Evolutionary conservation across 2,888 invertebrate species (phyloP).

Genomic region (Galeopsomyia nigrocyanea): DNA sequence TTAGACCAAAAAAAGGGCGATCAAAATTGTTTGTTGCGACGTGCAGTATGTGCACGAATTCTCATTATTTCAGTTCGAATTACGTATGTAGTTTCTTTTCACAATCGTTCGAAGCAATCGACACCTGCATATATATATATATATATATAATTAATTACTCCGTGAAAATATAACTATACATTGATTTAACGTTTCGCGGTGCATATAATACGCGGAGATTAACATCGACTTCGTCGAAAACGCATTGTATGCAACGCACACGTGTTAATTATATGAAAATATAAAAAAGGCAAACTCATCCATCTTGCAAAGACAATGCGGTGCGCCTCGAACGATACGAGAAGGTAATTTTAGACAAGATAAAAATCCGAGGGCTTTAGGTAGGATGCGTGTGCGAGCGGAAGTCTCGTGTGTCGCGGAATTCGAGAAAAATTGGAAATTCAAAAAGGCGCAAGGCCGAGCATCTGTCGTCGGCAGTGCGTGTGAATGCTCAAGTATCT

Average conservation of each 20-base stretch:
- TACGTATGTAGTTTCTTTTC: no score
- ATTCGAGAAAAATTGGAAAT: slow-evolving; percentile 31
- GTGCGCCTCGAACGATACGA: no score
- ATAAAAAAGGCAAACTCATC: no score
- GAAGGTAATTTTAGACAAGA: slow-evolving; percentile 18
- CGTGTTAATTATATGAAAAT: background rate
- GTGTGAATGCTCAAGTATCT: slow-evolving; percentile 1
- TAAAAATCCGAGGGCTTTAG: slow-evolving; percentile 15
- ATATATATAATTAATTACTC: no score
- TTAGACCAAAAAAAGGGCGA: no score
- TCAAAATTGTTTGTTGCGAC: no score
- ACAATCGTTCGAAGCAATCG: no score
- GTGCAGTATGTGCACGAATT: no score
- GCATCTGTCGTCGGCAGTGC: slow-evolving; percentile 17
- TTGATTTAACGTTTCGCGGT: background rate
- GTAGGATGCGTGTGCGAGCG: background rate
- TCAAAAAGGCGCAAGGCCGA: slow-evolving; percentile 2
- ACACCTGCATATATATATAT: no score
- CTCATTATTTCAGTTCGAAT: no score
- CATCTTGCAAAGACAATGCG: no score
- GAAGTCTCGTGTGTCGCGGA: slow-evolving; percentile 27
- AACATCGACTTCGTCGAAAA: slow-evolving; percentile 18
- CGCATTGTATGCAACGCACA: background rate
- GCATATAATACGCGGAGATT: slow-evolving; percentile 1
- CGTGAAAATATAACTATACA: no score